Base-by-base conservation (phyloP, 2,797 vertebrate species). In the Cirrhinus mrigala region DNA sequence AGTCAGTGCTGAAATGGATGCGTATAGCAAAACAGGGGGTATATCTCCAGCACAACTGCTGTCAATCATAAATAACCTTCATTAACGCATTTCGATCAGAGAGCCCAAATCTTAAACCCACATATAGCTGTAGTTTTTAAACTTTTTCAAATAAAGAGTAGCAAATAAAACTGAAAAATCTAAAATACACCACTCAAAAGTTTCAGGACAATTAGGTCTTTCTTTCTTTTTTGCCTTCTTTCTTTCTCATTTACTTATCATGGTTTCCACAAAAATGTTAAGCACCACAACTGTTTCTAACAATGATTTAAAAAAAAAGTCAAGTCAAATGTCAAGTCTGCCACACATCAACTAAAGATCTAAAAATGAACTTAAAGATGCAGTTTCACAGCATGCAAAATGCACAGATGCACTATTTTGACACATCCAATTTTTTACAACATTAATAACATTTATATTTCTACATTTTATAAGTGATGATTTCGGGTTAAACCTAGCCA, bases 1-100 rank as follows among this genome's bases (percentile, higher is more conserved):
- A 87, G 82, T 81, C 86, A 92, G 90, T 93, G 93, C 91, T 91
- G 90, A 90, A 88, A 88, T 91, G 88, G 87, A 90, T 90, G 89
- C 93, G 94, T 94, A 95, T 94, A 94, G 93, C 94, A 93, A 91
- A 93, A 90, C 89, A 90, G 91, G 91, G 89, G 91, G 91, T 87
- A 93, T 92, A 94, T 93, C 88, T 91, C 88, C 64, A 92, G 92
- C 93, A 24, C 69, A 68, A 15, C 48, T 50, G 14, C 46, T 78
- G 82, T 88, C 37, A 76, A 87, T 92, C 89, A 87, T 80, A 79
- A 89, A 87, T 48, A 82, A 87, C 82, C 80, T 83, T 90, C 88
- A 70, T 37, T 48, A 37, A 24, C 22, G 11, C 12, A 11, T 33
- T 62, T 64, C 66, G 58, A 80, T 69, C 66, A 70, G 64, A 79